Base-by-base conservation (phyloP, 2,888 invertebrate species). In the Heliconius sara region DNA sequence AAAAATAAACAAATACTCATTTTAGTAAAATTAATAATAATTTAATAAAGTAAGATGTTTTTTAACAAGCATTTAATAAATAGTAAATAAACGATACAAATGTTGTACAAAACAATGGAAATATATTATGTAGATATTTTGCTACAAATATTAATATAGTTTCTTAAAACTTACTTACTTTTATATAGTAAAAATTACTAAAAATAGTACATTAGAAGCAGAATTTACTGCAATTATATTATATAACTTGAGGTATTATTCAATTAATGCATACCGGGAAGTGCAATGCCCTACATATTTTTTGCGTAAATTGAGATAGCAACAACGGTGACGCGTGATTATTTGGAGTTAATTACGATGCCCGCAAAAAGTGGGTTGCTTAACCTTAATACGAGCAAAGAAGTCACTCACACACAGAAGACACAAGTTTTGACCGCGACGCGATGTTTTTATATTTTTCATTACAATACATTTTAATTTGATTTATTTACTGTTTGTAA, bases 271-370 rank as follows among this genome's bases (percentile, higher is more conserved):
- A 80, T 74, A 52, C 68, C n/a, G 16, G 47, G 70, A 74, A 79
- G 77, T 79, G 66, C 81, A 79, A 71, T 79, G 81, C 77, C 65
- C 79, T 81, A 80, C 60, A 66, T 77, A 76, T 70, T 76, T 79
- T 81, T 81, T 79, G 76, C 72, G 79, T 79, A 77, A 79, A 80
- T 72, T 65, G 79, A 81, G 72, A 74, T 77, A 77, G 79, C 73
- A 75, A 79, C 79, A 74, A 75, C 78, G 77, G 73, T 79, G 79
- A 81, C 81, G 79, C 47, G 74, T 81, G 68, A 77, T 74, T 81
- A 81, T 77, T 77, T 81, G 81, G 81, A 79, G 68, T 73, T 81
- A 79, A 81, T 79, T 79, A 76, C 76, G 57, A 60, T 81, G 72
- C 68, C 39, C 66, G 60, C 52, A 68, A 75, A 74, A 79, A 78